Conservation (phyloP, 2,113 vertebrate genomes). For the Hemibates koningsi region DNA sequence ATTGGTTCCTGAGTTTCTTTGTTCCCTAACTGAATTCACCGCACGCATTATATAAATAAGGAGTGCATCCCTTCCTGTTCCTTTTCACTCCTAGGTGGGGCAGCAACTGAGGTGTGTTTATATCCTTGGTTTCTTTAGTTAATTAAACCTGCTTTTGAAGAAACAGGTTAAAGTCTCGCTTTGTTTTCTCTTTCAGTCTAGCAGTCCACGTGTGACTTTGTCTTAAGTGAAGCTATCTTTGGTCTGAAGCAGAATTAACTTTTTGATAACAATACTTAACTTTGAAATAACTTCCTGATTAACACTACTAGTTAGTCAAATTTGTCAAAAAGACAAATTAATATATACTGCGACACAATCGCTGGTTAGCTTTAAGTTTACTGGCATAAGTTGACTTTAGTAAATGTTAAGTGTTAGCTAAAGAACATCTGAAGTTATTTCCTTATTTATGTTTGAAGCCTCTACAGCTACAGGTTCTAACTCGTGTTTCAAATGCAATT, state of each 20-base stretch:
- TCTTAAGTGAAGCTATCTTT: background rate
- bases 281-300: background rate
- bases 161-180: background rate
- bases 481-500: background rate
- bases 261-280: background rate
- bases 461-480: background rate
- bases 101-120: background rate
- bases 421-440: background rate
- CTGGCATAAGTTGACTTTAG: background rate
- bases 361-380: background rate
- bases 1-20: background rate
- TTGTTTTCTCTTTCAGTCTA: background rate
- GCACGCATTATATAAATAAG: background rate
- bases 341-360: background rate
- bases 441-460: background rate
- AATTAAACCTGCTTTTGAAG: background rate
- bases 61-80: background rate
- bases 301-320: background rate
- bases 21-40: background rate
- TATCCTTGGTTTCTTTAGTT: background rate
- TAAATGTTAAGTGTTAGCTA: background rate
- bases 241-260: background rate
- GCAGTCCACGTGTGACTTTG: background rate
- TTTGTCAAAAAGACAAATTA: background rate
- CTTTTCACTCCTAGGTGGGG: background rate